A percentile compares a stretch with the other conserved stretches of the same genome.
Conservation (phyloP, 2,797 vertebrate species). For the Malurus splendens region DNA sequence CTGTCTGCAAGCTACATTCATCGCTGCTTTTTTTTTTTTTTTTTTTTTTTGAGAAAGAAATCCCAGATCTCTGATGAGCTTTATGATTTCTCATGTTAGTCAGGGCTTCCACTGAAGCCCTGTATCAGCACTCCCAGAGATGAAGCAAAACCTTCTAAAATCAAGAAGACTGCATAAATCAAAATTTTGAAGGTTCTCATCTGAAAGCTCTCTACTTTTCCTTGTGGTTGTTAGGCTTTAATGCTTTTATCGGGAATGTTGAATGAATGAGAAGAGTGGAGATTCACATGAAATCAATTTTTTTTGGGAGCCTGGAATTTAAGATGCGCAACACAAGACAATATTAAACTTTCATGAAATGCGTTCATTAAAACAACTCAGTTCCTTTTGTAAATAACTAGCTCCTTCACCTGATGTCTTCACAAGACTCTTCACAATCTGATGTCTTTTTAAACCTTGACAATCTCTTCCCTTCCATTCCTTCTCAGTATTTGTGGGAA, state of each 20-base stretch:
- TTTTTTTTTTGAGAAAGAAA: neutral
- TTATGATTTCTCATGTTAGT: neutral
- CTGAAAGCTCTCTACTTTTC: neutral
- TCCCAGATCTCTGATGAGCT: neutral
- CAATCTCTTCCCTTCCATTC: neutral
- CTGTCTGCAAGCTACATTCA: neutral
- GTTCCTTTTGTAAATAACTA: neutral
- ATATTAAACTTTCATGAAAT: slow-evolving; percentile 37
- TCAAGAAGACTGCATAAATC: neutral
- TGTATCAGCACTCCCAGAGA: neutral
- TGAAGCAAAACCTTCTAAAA: neutral
- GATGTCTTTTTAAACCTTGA: neutral
- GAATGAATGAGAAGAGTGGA: neutral
- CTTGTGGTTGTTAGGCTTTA: neutral
- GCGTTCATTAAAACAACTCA: neutral
- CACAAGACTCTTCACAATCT: neutral
- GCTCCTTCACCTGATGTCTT: neutral
- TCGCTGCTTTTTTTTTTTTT: rapidly evolving
- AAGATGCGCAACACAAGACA: neutral
- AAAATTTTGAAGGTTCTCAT: neutral
- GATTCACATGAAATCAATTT: neutral
- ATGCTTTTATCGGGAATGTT: neutral
- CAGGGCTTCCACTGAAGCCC: neutral
- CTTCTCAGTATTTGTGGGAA: neutral
- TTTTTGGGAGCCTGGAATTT: neutral